Evolutionary conservation across 2,888 invertebrate genomes (phyloP).

Genomic region (Patella ulyssiponensis): DNA sequence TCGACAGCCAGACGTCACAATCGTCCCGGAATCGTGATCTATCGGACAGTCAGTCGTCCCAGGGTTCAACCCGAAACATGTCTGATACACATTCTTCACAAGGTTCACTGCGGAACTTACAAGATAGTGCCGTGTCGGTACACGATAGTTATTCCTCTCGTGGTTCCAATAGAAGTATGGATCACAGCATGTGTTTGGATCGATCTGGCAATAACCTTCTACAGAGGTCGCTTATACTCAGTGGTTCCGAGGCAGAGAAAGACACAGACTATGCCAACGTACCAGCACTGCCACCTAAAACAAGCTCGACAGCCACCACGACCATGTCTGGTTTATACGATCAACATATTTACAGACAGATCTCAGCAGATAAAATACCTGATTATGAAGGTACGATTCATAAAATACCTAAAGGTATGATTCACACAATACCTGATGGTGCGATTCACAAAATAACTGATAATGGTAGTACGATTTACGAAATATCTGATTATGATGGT

Average conservation of each 20-base stretch:
- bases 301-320: constrained; percentile 18
- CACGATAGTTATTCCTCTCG: constrained; percentile 58
- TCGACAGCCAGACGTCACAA: constrained; percentile 59
- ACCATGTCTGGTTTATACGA: constrained; percentile 7
- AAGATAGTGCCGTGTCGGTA: constrained; percentile 58
- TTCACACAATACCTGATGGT: no score
- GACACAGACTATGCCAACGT: constrained; percentile 70
- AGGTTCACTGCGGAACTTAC: constrained; percentile 64
- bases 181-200: constrained; percentile 34
- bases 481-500: no score
- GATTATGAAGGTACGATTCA: constrained; percentile 43
- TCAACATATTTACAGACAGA: constrained; percentile 14
- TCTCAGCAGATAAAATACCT: constrained; percentile 22
- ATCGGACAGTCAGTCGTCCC: constrained; percentile 73
- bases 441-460: no score
- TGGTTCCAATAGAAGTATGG: constrained; percentile 44
- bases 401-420: background rate
- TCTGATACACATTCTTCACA: constrained; percentile 67
- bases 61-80: constrained; percentile 75
- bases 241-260: constrained; percentile 36
- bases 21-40: constrained; percentile 58
- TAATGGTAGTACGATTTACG: no score
- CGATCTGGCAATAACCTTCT: constrained; percentile 47
- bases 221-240: constrained; percentile 37
- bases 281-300: constrained; percentile 31